Evolutionary conservation across 2,888 invertebrate genomes (phyloP).

Genomic region (Macrosiphum euphorbiae): DNA sequence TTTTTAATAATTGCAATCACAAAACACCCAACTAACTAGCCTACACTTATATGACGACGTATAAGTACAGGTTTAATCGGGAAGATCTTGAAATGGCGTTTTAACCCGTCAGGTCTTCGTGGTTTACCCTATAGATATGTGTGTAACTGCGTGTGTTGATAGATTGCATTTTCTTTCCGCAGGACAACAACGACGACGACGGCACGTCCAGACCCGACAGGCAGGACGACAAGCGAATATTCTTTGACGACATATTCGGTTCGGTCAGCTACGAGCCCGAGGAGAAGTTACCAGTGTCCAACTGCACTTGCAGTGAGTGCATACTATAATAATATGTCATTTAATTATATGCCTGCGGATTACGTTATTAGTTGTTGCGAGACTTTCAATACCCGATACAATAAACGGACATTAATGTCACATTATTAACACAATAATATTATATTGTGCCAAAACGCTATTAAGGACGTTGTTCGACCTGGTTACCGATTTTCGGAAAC

Average conservation of each 20-base stretch:
- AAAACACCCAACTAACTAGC: background rate
- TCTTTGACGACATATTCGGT: constrained; percentile 68
- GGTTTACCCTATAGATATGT: background rate
- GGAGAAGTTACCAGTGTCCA: constrained; percentile 67
- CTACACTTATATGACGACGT: background rate
- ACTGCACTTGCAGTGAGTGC: constrained; percentile 68
- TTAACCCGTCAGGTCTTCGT: background rate
- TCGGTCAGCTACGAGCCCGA: constrained; percentile 67
- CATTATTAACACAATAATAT: background rate
- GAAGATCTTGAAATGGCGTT: background rate
- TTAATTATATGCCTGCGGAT: background rate
- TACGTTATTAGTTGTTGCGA: background rate
- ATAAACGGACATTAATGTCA: background rate
- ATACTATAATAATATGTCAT: background rate
- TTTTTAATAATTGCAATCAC: background rate
- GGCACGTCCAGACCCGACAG: constrained; percentile 10
- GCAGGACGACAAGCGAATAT: constrained; percentile 65
- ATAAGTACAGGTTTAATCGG: background rate
- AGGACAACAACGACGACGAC: constrained; percentile 16
- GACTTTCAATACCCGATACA: background rate
- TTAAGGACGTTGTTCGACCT: background rate
- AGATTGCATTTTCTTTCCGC: background rate
- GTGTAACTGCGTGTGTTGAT: background rate
- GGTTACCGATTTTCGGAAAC: background rate
- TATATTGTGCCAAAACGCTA: background rate